Conservation (phyloP, 2,113 vertebrate genomes). For the Gnathonemus echidnorhynchus region DNA sequence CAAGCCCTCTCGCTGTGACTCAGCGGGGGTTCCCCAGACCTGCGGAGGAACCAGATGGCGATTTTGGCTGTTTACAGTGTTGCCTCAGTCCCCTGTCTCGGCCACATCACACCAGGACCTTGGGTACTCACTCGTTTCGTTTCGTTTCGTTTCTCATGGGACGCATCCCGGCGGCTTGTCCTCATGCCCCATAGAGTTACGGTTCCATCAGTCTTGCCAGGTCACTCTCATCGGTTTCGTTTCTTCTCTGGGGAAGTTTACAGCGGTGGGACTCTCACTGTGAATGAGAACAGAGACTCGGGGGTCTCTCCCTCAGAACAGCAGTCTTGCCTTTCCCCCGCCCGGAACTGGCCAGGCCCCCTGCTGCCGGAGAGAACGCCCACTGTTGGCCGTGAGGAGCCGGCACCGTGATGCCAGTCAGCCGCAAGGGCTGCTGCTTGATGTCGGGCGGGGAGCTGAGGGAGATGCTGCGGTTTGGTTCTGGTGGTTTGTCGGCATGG, state of each 20-base stretch:
- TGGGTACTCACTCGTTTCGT: background rate
- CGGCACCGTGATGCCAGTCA: background rate
- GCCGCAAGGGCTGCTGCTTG: no score
- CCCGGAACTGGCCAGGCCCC: background rate
- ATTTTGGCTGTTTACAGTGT: background rate
- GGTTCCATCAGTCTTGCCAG: background rate
- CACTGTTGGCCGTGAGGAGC: background rate
- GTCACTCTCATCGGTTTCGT: background rate
- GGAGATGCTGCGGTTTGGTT: background rate
- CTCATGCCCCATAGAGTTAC: background rate
- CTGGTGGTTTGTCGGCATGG: background rate
- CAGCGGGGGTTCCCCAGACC: background rate
- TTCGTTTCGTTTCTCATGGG: background rate
- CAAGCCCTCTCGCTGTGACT: slow-evolving; percentile 9
- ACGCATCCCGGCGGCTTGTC: background rate
- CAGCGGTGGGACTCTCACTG: background rate
- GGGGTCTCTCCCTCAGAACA: background rate
- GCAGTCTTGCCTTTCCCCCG: background rate
- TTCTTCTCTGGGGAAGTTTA: background rate
- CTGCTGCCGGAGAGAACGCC: background rate
- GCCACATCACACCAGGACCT: background rate
- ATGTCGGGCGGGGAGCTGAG: background rate
- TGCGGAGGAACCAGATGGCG: background rate
- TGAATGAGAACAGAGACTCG: background rate
- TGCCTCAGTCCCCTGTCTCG: background rate